Conservation (phyloP, 37 sponge, comb jelly and placozoan genomes). For the Spongilla lacustris region DNA sequence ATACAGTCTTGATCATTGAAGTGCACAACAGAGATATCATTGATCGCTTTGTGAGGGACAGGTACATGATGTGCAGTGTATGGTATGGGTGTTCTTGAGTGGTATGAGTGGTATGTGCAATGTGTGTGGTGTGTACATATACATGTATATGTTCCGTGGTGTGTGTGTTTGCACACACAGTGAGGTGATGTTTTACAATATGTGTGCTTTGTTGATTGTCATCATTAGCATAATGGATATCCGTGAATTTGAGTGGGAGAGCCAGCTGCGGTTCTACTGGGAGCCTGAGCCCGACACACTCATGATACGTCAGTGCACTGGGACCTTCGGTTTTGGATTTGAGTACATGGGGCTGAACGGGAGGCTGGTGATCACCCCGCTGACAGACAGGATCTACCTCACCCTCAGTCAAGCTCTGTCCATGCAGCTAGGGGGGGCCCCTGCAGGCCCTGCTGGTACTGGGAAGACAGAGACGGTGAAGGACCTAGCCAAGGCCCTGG, state of each 20-base stretch:
- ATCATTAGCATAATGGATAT: constrained; percentile 92
- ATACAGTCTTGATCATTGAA: constrained; percentile 95
- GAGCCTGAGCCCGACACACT: constrained; percentile 89
- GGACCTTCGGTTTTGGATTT: constrained; percentile 94
- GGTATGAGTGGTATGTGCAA: too few species aligned
- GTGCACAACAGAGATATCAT: constrained; percentile 99
- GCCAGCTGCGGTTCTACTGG: constrained; percentile 99
- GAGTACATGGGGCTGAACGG: constrained; percentile 99
- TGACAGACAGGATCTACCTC: constrained; percentile 97
- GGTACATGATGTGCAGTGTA: constrained; percentile 22
- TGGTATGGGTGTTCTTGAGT: neutral
- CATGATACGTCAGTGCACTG: constrained; percentile 93
- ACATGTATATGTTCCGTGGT: neutral
- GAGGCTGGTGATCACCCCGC: constrained; percentile 93
- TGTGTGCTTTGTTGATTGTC: too few species aligned
- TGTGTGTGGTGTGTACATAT: neutral
- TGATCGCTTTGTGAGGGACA: constrained; percentile 97
- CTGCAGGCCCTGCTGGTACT: constrained; percentile 99
- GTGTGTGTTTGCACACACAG: too few species aligned
- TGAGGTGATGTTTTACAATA: neutral
- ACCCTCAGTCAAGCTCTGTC: constrained; percentile 97
- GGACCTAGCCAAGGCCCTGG: constrained; percentile 98
- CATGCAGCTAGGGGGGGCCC: constrained; percentile 96
- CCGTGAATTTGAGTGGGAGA: constrained; percentile 99
- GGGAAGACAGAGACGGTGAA: constrained; percentile 99